phyloP scores from a whole-genome alignment of 1,140 invertebrate species.

The Mamestra configurata region DNA sequence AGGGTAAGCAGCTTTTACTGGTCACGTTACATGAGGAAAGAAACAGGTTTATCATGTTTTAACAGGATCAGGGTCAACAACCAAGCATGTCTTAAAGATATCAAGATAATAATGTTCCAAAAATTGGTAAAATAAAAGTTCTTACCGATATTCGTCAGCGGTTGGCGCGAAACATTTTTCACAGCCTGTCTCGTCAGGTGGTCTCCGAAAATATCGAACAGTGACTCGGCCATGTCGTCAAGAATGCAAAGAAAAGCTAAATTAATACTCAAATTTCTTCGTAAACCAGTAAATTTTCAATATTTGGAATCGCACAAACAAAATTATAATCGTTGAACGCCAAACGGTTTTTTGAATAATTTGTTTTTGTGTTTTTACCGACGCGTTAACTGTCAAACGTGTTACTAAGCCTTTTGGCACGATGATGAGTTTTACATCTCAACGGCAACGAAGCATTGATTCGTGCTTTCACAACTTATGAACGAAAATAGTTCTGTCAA shows the following conservation, averaged over 20 bases:
- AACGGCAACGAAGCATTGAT: too few relatives aligned
- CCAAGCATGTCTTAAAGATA: background rate
- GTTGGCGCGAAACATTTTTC: constrained; percentile 78
- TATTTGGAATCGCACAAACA: background rate
- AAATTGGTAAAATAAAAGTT: background rate
- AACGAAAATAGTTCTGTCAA: background rate
- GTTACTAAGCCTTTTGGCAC: background rate
- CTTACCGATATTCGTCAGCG: constrained; percentile 78
- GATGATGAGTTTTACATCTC: too few relatives aligned
- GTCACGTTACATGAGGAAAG: background rate
- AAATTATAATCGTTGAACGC: constrained; percentile 27
- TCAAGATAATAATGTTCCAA: background rate
- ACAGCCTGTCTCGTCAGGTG: constrained; percentile 67
- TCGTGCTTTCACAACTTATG: too few relatives aligned
- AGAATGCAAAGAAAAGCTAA: background rate
- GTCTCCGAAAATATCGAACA: constrained; percentile 85
- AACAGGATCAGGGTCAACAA: too few relatives aligned
- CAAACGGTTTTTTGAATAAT: constrained; percentile 33
- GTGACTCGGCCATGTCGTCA: constrained; percentile 75
- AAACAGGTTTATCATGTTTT: background rate
- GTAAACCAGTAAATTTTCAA: constrained; percentile 7
- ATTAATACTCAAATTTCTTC: background rate
- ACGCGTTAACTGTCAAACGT: background rate
- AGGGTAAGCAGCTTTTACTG: background rate
- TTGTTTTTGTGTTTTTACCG: constrained; percentile 9